Evolutionary conservation across 2,113 vertebrate species (phyloP), one percentile per base, ranked within the genome.

Genomic region (Leptobrachium ailaonicum): DNA sequence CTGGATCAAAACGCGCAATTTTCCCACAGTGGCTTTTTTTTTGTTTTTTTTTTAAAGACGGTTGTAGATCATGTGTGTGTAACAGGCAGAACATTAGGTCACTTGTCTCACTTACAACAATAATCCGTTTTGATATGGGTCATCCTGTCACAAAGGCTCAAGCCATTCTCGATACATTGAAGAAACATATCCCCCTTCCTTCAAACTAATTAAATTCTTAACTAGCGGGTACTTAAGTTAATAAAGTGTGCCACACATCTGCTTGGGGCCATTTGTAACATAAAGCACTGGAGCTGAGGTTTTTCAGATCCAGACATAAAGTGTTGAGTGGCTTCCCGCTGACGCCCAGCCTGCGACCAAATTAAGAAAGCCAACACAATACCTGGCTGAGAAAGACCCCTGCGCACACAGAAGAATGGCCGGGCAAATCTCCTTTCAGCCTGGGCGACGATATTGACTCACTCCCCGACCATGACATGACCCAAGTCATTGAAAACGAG

Each of bases 151-250:
- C 92, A 94, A 94, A 94, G 90, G 87, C 88, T 90, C 90, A 89
- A 90, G 90, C 93, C 90, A 89, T 86, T 91, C 91, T 88, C 88
- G 92, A 89, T 90, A 92, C 91, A 91, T 89, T 92, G 91, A 92
- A 87, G 80, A 90, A 93, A 92, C 92, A 89, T 89, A 92, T 91
- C 91, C 90, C 78, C 90, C 92, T 88, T 91, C 90, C 90, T 85
- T 90, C 92, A 88, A 93, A 92, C 94, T 95, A 95, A 95, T 95
- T 92, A 95, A 95, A 94, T 95, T 94, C 93, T 92, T 92, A 94
- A 91, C 90, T 90, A 88, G 88, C 83, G 89, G 89, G 90, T 92
- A 88, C 90, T 92, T 91, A 92, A 92, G 93, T 94, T 94, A 94
- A 94, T 95, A 94, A 95, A 94, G 92, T 91, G 92, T 93, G 93